A percentile compares a stretch with the other conserved stretches of the same genome.
These are phyloP conservation scores for Armadillidium nasatum DNA, from an alignment of 1,140 invertebrate species.

Conservation along the genomic window DNA sequence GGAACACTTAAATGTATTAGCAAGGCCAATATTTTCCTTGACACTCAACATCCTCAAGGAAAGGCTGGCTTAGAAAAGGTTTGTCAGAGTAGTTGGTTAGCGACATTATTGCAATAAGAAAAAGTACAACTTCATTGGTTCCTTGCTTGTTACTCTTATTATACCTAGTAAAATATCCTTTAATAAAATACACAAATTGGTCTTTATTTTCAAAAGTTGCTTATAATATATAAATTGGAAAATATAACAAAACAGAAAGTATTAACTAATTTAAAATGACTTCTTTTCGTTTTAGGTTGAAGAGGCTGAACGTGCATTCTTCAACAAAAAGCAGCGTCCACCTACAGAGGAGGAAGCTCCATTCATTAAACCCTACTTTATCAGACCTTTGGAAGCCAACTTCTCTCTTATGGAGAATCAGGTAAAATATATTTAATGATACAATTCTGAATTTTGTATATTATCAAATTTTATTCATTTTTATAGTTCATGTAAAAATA, in stretches of 20 bases:
- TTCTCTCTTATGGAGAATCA: constrained; percentile 79
- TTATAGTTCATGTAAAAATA: too few species aligned
- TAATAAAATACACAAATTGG: too few species aligned
- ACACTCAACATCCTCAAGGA: constrained; percentile 85
- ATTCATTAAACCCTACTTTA: constrained; percentile 83
- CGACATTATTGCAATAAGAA: background rate
- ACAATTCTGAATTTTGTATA: too few species aligned
- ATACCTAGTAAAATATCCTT: too few species aligned
- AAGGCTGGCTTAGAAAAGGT: constrained; percentile 76
- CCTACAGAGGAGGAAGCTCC: constrained; percentile 63
- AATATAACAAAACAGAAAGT: too few species aligned
- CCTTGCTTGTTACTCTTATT: too few species aligned
- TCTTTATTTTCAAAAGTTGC: too few species aligned
- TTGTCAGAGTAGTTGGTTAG: background rate
- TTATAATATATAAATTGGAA: too few species aligned
- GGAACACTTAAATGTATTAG: constrained; percentile 62
- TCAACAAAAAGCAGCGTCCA: constrained; percentile 55
- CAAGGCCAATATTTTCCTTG: constrained; percentile 48
- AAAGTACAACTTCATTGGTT: constrained; percentile 36
- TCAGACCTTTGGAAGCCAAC: constrained; percentile 71
- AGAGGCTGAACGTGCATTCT: constrained; percentile 56
- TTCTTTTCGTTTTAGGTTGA: constrained; percentile 47
- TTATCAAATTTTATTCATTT: too few species aligned
- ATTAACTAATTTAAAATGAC: too few species aligned
- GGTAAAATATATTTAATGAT: constrained; percentile 11